These are phyloP conservation scores for Pecten maximus DNA, from an alignment of 2,888 invertebrate genomes.

Conservation along the genomic window DNA sequence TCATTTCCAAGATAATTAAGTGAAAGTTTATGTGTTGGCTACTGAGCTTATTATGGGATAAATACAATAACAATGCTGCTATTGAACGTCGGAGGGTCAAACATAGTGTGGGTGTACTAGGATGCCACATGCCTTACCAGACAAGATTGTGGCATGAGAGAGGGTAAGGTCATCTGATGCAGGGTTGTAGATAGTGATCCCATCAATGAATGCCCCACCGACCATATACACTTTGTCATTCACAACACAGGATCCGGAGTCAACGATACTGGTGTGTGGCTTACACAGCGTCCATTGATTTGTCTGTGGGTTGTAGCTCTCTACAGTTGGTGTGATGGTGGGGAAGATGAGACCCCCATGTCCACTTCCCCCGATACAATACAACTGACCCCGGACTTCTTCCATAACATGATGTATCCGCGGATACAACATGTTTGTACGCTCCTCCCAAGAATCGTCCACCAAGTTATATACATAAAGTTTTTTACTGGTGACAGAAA, in stretches of 20 bases:
- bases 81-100: too few relatives aligned
- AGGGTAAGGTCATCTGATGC: constrained; percentile 72
- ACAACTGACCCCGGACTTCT: constrained; percentile 71
- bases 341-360: constrained; percentile 80
- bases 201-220: constrained; percentile 80
- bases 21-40: too few relatives aligned
- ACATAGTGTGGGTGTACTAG: constrained; percentile 77
- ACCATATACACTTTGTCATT: constrained; percentile 78
- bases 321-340: constrained; percentile 78
- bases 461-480: constrained; percentile 75
- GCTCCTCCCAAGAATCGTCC: constrained; percentile 77
- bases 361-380: constrained; percentile 80
- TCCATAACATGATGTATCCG: constrained; percentile 80
- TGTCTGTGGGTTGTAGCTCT: constrained; percentile 70
- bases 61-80: too few relatives aligned
- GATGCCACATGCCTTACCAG: constrained; percentile 79
- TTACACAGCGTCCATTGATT: constrained; percentile 79
- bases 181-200: constrained; percentile 76
- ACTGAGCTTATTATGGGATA: too few relatives aligned
- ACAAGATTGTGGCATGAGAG: constrained; percentile 77
- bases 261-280: constrained; percentile 77
- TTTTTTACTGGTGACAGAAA: constrained; percentile 78
- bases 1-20: too few relatives aligned
- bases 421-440: constrained; percentile 74
- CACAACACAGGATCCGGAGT: constrained; percentile 78